Evolutionary conservation across 2,888 invertebrate species (phyloP).

Genomic region (Drosophila meridiana): DNA sequence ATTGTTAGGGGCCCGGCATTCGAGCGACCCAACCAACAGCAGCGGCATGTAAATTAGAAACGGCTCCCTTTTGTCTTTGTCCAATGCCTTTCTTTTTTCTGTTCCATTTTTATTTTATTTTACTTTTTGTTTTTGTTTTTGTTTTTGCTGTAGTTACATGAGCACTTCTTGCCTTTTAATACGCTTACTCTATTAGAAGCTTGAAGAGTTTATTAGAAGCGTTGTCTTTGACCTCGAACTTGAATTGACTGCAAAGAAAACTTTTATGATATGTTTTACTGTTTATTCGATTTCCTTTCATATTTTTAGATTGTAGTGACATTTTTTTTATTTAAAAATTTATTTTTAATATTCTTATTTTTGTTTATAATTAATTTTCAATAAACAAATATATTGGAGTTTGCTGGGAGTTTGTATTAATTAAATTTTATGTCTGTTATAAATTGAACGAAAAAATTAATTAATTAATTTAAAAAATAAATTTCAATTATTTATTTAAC

Average conservation of each 20-base stretch:
- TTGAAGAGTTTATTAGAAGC: neutral
- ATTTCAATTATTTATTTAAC: too few species aligned
- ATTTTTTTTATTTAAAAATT: too few species aligned
- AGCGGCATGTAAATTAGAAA: conserved; percentile 78
- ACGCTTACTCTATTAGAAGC: conserved; percentile 18
- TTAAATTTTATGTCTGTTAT: too few species aligned
- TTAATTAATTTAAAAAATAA: too few species aligned
- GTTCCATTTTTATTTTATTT: neutral
- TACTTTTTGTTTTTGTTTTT: conserved; percentile 10
- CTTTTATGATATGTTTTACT: too few species aligned
- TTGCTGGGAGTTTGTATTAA: too few species aligned
- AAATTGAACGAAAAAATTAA: too few species aligned
- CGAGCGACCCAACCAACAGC: conserved; percentile 25
- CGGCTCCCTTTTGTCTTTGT: conserved; percentile 60
- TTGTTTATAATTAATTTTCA: too few species aligned
- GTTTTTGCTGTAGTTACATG: conserved; percentile 45
- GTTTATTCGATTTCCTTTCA: too few species aligned
- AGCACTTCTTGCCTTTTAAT: conserved; percentile 49
- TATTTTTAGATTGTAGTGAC: too few species aligned
- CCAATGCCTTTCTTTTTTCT: conserved; percentile 18
- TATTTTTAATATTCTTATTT: too few species aligned
- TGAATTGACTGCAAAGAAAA: neutral
- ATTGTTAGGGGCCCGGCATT: conserved; percentile 57
- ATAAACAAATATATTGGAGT: too few species aligned
- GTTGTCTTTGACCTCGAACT: neutral